Conservation (phyloP, 2,797 vertebrate species). For the Gephyroberyx darwinii region DNA sequence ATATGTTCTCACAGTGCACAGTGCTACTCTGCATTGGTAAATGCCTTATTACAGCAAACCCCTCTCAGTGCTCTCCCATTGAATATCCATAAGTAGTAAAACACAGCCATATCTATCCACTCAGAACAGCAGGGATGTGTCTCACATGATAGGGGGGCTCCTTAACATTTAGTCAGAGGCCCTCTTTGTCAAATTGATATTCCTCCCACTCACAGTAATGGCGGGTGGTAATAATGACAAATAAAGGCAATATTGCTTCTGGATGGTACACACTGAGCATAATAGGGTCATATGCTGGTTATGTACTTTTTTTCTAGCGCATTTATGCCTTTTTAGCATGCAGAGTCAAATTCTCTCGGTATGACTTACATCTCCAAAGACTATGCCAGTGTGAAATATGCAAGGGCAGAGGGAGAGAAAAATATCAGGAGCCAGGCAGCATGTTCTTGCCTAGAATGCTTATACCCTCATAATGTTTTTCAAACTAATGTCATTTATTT, state of each 20-base stretch:
- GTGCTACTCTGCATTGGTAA: slow-evolving; percentile 81
- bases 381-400: slow-evolving; percentile 74
- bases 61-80: slow-evolving; percentile 61
- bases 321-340: slow-evolving; percentile 78
- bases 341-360: slow-evolving; percentile 74
- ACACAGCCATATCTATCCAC: slow-evolving; percentile 74
- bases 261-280: slow-evolving; percentile 65
- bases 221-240: slow-evolving; percentile 81
- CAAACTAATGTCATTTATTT: slow-evolving; percentile 62
- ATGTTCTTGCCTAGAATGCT: slow-evolving; percentile 62
- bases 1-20: slow-evolving; percentile 82
- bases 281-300: slow-evolving; percentile 81
- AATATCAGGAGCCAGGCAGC: slow-evolving; percentile 64
- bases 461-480: slow-evolving; percentile 70
- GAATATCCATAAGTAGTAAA: slow-evolving; percentile 80
- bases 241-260: slow-evolving; percentile 78
- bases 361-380: slow-evolving; percentile 75
- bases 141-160: slow-evolving; percentile 71
- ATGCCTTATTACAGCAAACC: slow-evolving; percentile 79
- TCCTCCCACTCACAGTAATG: slow-evolving; percentile 74
- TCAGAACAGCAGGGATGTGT: slow-evolving; percentile 73
- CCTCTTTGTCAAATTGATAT: slow-evolving; percentile 77
- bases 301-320: slow-evolving; percentile 52
- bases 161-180: slow-evolving; percentile 78
- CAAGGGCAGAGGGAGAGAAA: slow-evolving; percentile 69